Conservation (phyloP, 2,113 vertebrate genomes). For the Zapornia atra region DNA sequence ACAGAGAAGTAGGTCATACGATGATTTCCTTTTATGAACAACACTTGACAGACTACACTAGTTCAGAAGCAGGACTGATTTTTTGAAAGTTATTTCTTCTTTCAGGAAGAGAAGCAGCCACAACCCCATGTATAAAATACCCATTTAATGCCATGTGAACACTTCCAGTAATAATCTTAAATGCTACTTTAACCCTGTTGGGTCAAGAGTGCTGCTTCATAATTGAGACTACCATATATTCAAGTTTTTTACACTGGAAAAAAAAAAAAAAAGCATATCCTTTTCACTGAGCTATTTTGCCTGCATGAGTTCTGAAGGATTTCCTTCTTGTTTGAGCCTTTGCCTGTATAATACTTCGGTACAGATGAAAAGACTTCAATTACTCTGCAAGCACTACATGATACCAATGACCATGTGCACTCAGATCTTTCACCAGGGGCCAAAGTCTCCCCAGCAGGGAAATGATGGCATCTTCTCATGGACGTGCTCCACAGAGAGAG, state of each 20-base stretch:
- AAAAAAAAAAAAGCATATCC: neutral
- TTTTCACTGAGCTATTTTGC: neutral
- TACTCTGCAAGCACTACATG: neutral
- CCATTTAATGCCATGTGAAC: neutral
- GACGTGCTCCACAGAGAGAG: neutral
- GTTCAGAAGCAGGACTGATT: neutral
- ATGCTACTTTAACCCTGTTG: neutral
- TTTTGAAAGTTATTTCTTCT: neutral
- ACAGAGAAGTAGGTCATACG: constrained; percentile 9
- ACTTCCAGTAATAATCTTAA: neutral
- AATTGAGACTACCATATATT: neutral
- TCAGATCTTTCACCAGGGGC: neutral
- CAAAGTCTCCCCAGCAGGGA: neutral
- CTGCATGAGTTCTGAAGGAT: neutral
- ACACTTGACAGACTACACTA: constrained; percentile 3
- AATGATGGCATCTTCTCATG: neutral
- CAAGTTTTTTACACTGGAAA: neutral
- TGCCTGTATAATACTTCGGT: neutral
- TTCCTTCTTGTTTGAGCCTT: neutral
- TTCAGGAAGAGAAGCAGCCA: neutral
- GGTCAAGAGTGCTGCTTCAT: neutral
- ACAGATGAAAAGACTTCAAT: neutral
- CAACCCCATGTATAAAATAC: neutral
- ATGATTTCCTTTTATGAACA: neutral
- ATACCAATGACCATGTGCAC: neutral